phyloP scores from a whole-genome alignment of 1,140 invertebrate genomes.

The Apis florea region DNA sequence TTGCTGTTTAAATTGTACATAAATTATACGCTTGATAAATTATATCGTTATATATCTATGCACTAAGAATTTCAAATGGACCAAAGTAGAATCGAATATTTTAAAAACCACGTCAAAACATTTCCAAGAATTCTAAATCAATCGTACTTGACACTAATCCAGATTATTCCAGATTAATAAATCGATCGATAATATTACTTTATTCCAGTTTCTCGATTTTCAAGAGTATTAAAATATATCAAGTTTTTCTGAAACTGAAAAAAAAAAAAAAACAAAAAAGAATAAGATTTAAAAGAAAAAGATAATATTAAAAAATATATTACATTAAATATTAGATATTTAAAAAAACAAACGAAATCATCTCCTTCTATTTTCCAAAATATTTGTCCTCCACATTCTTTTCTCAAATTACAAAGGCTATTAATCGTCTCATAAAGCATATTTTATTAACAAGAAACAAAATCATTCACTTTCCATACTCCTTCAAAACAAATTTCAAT shows the following conservation, averaged over 20 bases:
- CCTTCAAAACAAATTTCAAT: not conserved
- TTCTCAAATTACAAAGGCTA: too few relatives aligned
- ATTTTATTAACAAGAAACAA: not conserved
- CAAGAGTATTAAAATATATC: not conserved
- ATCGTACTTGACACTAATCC: not conserved
- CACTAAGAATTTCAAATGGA: constrained; percentile 5
- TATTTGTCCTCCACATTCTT: too few relatives aligned
- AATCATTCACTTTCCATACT: not conserved
- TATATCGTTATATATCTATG: not conserved
- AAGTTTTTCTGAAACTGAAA: too few relatives aligned
- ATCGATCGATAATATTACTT: not conserved
- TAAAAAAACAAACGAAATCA: too few relatives aligned
- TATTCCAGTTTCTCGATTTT: not conserved
- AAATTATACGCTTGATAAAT: constrained; percentile 32
- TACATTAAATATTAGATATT: too few relatives aligned
- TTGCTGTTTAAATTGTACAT: constrained; percentile 25
- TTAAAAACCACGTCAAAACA: not conserved
- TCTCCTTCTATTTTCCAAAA: too few relatives aligned
- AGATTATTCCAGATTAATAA: not conserved
- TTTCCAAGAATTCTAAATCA: constrained; percentile 1
- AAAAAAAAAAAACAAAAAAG: too few relatives aligned
- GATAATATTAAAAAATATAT: too few relatives aligned
- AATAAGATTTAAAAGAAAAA: too few relatives aligned
- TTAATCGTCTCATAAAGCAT: too few relatives aligned
- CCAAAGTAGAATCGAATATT: not conserved